A percentile compares a stretch with the other conserved stretches of the same genome.
Conservation (phyloP, 1,140 invertebrate genomes). For the Diprion similis region DNA sequence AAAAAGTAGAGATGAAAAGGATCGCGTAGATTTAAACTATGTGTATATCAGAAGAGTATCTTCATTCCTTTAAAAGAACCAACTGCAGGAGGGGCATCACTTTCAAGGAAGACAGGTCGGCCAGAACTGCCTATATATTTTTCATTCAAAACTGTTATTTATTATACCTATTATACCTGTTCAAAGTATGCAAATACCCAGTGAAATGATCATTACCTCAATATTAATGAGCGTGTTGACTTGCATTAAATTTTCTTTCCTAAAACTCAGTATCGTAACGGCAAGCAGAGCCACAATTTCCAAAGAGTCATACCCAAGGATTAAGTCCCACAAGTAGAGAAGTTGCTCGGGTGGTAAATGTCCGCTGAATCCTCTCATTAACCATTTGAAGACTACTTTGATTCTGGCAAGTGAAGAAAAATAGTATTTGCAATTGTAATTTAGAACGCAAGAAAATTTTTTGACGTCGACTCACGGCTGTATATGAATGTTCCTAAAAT, state of each 20-base stretch:
- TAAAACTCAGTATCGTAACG: constrained; percentile 88
- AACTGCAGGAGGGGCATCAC: constrained; percentile 85
- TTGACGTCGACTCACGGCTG: constrained; percentile 80
- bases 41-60: neutral
- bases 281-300: constrained; percentile 89
- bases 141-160: constrained; percentile 15
- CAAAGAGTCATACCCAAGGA: constrained; percentile 90
- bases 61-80: constrained; percentile 66
- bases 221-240: constrained; percentile 84
- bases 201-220: constrained; percentile 64
- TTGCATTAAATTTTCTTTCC: constrained; percentile 91
- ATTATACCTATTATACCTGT: constrained; percentile 8
- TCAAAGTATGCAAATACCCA: constrained; percentile 13
- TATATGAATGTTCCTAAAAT: constrained; percentile 86
- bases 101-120: constrained; percentile 88
- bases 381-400: constrained; percentile 92
- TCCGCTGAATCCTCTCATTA: constrained; percentile 94
- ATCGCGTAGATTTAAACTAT: too few species aligned
- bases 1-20: too few species aligned
- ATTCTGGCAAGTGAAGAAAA: constrained; percentile 66
- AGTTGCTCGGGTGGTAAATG: constrained; percentile 92
- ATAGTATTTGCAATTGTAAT: constrained; percentile 12
- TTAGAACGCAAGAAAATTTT: constrained; percentile 5
- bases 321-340: constrained; percentile 89
- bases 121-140: constrained; percentile 77